These are phyloP conservation scores for Monopis laevigella DNA, from an alignment of 2,888 invertebrate genomes.

Conservation along the genomic window DNA sequence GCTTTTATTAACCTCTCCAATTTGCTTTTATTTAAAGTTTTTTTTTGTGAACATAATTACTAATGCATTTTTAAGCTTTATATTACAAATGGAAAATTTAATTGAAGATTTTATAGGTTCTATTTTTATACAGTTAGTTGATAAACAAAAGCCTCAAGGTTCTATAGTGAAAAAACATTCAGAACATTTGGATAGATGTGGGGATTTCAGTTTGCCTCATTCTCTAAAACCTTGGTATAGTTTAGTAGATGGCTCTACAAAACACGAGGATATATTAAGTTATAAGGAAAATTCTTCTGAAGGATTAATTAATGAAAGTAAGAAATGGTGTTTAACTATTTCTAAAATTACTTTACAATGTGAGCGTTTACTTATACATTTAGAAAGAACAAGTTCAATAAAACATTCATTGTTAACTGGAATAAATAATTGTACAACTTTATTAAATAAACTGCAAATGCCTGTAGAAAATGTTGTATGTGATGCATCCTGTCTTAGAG, in stretches of 20 bases:
- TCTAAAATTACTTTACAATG: slow-evolving; percentile 40
- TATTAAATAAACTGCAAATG: slow-evolving; percentile 1
- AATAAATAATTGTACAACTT: neutral
- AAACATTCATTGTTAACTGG: neutral
- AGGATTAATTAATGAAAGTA: slow-evolving; percentile 45
- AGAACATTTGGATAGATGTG: slow-evolving; percentile 61
- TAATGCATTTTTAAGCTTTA: neutral
- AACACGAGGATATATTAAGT: slow-evolving; percentile 27
- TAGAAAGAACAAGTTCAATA: slow-evolving; percentile 48
- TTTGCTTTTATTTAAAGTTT: too few species aligned
- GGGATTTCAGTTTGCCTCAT: slow-evolving; percentile 73
- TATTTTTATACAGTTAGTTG: neutral
- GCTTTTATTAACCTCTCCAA: too few species aligned
- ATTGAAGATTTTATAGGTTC: slow-evolving; percentile 26
- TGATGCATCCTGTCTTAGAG: slow-evolving; percentile 31
- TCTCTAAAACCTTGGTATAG: slow-evolving; percentile 67
- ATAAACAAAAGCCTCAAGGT: slow-evolving; percentile 17
- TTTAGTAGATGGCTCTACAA: slow-evolving; percentile 21
- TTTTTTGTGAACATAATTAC: neutral
- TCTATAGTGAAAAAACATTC: slow-evolving; percentile 65
- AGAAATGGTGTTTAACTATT: slow-evolving; percentile 55
- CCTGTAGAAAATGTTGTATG: slow-evolving; percentile 17
- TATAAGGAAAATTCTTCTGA: slow-evolving; percentile 32
- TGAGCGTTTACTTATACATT: slow-evolving; percentile 57
- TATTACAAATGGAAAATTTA: slow-evolving; percentile 23